phyloP scores from a whole-genome alignment of 2,888 invertebrate genomes.

The Helleia helle region DNA sequence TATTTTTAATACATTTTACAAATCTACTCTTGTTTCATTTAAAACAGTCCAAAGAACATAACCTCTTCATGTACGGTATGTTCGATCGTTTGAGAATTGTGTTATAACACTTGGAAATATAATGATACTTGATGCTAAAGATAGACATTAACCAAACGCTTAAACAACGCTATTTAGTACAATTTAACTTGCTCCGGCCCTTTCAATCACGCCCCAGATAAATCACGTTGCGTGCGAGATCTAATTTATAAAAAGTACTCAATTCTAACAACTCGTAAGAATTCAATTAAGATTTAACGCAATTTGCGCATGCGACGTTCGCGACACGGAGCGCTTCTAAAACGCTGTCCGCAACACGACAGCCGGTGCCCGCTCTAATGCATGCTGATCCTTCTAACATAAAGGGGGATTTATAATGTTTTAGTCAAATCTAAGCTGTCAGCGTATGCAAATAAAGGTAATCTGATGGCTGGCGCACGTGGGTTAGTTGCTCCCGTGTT shows the following conservation, averaged over 20 bases:
- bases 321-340: slow-evolving; percentile 22
- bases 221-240: slow-evolving; percentile 54
- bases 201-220: slow-evolving; percentile 27
- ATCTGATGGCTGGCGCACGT: slow-evolving; percentile 57
- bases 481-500: slow-evolving; percentile 56
- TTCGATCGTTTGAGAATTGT: neutral
- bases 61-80: neutral
- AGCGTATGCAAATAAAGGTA: slow-evolving; percentile 59
- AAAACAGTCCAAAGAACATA: neutral
- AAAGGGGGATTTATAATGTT: slow-evolving; percentile 10
- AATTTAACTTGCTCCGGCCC: slow-evolving; percentile 26
- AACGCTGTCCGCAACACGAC: slow-evolving; percentile 10
- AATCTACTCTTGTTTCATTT: no score
- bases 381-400: slow-evolving; percentile 11
- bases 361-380: slow-evolving; percentile 2
- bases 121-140: neutral
- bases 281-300: slow-evolving; percentile 64
- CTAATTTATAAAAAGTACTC: slow-evolving; percentile 56
- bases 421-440: slow-evolving; percentile 48
- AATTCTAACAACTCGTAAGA: slow-evolving; percentile 61
- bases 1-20: no score
- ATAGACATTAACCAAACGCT: neutral
- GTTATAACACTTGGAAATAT: neutral
- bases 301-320: slow-evolving; percentile 41
- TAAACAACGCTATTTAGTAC: neutral